A percentile compares a stretch with the other conserved stretches of the same genome.
Conservation (phyloP, 2,797 vertebrate genomes). For the Neosalanx taihuensis region DNA sequence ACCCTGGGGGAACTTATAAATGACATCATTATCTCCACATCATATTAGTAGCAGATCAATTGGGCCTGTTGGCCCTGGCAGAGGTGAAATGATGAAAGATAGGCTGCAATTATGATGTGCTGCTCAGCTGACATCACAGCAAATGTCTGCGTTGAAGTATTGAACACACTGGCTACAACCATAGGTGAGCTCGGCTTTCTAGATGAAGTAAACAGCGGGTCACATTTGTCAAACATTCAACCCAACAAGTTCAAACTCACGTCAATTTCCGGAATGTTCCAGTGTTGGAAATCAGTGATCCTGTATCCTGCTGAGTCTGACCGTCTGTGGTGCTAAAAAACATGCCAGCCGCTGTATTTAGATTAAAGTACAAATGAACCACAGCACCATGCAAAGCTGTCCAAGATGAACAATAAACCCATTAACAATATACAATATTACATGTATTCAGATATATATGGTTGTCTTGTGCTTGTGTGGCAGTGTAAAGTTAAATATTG, state of each 20-base stretch:
- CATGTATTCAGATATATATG: no score
- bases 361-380: no score
- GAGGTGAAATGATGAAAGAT: slow-evolving; percentile 61
- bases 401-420: background rate
- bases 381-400: no score
- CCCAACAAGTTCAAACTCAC: no score
- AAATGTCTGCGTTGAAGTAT: background rate
- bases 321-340: background rate
- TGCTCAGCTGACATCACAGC: background rate
- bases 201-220: background rate
- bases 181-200: background rate
- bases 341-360: background rate
- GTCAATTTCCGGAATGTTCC: background rate
- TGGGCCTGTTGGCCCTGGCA: slow-evolving; percentile 49
- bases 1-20: slow-evolving; percentile 60
- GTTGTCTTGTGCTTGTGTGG: no score
- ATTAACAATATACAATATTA: background rate
- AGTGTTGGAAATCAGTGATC: background rate
- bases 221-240: background rate
- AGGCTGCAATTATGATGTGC: slow-evolving; percentile 26
- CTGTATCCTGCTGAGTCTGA: background rate
- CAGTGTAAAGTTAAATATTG: no score
- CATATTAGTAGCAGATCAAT: slow-evolving; percentile 70
- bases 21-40: slow-evolving; percentile 71
- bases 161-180: background rate